phyloP scores from a whole-genome alignment of 2,113 vertebrate genomes.

The Ursus arctos region DNA sequence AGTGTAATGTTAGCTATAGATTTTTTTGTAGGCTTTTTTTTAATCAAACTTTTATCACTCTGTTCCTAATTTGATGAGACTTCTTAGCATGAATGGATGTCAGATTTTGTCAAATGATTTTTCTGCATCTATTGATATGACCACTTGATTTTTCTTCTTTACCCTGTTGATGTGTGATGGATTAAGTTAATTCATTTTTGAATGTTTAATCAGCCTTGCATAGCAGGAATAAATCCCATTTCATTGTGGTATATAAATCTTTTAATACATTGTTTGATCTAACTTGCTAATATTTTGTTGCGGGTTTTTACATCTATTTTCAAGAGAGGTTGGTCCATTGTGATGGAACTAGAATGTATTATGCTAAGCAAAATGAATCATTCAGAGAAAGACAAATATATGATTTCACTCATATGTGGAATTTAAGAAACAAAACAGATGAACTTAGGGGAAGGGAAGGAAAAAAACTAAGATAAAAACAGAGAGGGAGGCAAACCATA shows the following conservation, averaged over 20 bases:
- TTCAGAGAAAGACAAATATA: neutral
- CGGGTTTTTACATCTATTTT: neutral
- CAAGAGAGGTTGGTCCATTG: neutral
- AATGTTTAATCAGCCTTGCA: neutral
- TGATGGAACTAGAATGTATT: neutral
- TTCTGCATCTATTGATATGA: constrained; percentile 9
- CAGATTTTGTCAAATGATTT: constrained; percentile 37
- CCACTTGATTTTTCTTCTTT: constrained; percentile 54
- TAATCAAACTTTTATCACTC: neutral
- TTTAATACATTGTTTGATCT: neutral
- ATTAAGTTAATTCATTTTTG: constrained; percentile 33
- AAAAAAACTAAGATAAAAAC: neutral
- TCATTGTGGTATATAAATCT: neutral
- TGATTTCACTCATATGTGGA: neutral
- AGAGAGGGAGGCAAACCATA: neutral
- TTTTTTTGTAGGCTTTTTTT: neutral
- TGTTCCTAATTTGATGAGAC: constrained; percentile 15
- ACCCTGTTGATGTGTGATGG: neutral
- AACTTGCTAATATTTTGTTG: constrained; percentile 10
- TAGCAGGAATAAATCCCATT: constrained; percentile 30
- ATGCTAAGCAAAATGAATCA: neutral
- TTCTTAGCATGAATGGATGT: neutral
- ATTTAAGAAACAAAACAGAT: neutral
- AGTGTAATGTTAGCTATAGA: neutral
- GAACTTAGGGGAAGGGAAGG: neutral